Base-by-base conservation (phyloP, 2,797 vertebrate species). In the Spinus pinus region DNA sequence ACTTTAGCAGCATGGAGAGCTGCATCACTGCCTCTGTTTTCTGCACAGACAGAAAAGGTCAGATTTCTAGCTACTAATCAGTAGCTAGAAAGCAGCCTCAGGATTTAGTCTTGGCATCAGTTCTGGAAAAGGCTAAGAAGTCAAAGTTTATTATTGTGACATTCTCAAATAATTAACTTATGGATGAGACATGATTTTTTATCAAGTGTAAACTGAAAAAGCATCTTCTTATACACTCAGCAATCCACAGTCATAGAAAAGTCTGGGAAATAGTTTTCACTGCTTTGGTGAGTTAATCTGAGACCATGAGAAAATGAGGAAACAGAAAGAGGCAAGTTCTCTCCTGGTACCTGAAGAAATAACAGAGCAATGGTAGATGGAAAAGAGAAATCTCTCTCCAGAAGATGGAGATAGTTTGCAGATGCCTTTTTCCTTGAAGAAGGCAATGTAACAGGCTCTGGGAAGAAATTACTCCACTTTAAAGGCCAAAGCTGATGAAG, bases 111-210 rank as follows among this genome's bases (percentile, higher is more conserved):
- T 89, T 95, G 95, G 88, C 86, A 93, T 89, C 44, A 77, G 82
- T 88, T 85, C 77, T 94, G 53, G 69, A 94, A 88, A 96, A 97
- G 96, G 92, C 95, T 96, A 93, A 94, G 86, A 89, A 95, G 92
- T 74, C 94, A 84, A 94, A 92, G 87, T 95, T 95, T 94, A 92
- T 95, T 97, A 93, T 74, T 65, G 72, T 96, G 95, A 96, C 85
- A 95, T 94, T 95, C 83, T 89, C 82, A 81, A 88, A 94, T 88
- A 90, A 96, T 93, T 95, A 93, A 93, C 74, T 96, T 92, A 86
- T 46, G 72, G 75, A 89, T 1, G 0, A 90, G 62, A 77, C 56
- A 70, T n/a, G 64, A 47, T 82, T 91, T 94, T 94, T 86, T 79
- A 94, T 79, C 73, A 62, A 86, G 79, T 83, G 35, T 65, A 95